phyloP scores from a whole-genome alignment of 2,797 vertebrate species.

The Neomorphus geoffroyi region DNA sequence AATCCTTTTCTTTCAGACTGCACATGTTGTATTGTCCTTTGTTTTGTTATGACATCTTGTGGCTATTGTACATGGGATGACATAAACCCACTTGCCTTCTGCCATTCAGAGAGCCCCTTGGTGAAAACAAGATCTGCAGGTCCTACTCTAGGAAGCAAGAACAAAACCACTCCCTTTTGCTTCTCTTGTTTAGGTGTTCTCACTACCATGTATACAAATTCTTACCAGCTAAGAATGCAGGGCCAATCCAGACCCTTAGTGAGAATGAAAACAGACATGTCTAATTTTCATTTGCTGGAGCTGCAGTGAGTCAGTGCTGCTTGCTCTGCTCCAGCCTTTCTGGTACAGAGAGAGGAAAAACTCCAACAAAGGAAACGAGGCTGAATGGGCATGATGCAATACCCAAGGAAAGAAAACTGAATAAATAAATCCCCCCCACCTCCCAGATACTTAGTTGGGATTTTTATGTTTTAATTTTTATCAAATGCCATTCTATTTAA shows the following conservation, averaged over 20 bases:
- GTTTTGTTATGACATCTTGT: not conserved
- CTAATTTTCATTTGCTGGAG: not conserved
- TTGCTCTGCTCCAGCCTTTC: not conserved
- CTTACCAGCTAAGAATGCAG: not conserved
- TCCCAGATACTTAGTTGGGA: not conserved
- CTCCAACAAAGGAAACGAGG: not conserved
- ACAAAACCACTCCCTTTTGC: not conserved
- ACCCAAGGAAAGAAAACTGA: not conserved
- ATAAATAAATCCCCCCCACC: not conserved
- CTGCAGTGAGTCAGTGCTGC: not conserved
- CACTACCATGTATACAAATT: not conserved
- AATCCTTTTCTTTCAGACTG: not conserved
- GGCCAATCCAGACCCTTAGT: not conserved
- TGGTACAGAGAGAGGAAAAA: not conserved
- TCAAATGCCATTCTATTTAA: not conserved
- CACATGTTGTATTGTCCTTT: not conserved
- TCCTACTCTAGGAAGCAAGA: not conserved
- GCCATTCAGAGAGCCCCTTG: not conserved
- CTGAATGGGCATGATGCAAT: not conserved
- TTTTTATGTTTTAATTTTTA: not conserved
- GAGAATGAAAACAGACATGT: not conserved
- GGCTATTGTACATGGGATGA: fast-evolving
- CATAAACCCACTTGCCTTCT: not conserved
- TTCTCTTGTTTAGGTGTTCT: not conserved
- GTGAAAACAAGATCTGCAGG: not conserved